phyloP scores from a whole-genome alignment of 2,888 invertebrate genomes.

The Panzeria rudis region DNA sequence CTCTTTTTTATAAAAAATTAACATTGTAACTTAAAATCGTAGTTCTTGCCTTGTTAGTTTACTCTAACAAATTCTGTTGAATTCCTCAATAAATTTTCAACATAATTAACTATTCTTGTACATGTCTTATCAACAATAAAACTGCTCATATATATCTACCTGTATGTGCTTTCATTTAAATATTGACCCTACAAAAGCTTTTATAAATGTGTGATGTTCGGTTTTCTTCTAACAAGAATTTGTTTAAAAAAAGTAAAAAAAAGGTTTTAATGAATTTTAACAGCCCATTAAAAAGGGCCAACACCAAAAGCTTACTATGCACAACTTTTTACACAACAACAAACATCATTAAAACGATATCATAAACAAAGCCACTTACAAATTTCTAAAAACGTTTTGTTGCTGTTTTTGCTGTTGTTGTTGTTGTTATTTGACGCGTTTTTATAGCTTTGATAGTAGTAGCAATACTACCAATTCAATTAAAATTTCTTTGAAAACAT shows the following conservation, averaged over 20 bases:
- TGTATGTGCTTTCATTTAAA: constrained; percentile 16
- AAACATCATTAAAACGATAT: background rate
- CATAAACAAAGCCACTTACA: constrained; percentile 1
- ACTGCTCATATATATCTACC: background rate
- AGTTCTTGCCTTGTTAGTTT: background rate
- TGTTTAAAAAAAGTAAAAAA: background rate
- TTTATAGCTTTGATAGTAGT: background rate
- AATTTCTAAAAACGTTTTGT: constrained; percentile 25
- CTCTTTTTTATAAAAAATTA: background rate
- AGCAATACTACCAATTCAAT: background rate
- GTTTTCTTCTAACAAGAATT: constrained; percentile 6
- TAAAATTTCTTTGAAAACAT: constrained; percentile 4
- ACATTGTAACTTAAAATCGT: background rate
- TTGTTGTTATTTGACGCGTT: background rate
- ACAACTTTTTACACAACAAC: background rate
- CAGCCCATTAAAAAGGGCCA: constrained; percentile 28
- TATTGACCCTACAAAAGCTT: constrained; percentile 1
- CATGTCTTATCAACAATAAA: background rate
- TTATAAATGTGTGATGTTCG: background rate
- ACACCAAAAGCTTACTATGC: background rate
- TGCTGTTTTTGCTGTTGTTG: background rate
- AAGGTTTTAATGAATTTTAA: constrained; percentile 41
- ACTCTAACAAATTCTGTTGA: constrained; percentile 9
- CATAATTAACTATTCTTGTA: constrained; percentile 15
- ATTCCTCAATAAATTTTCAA: background rate